Conservation (phyloP, 1,140 invertebrate genomes). For the Bathynomus jamesi region DNA sequence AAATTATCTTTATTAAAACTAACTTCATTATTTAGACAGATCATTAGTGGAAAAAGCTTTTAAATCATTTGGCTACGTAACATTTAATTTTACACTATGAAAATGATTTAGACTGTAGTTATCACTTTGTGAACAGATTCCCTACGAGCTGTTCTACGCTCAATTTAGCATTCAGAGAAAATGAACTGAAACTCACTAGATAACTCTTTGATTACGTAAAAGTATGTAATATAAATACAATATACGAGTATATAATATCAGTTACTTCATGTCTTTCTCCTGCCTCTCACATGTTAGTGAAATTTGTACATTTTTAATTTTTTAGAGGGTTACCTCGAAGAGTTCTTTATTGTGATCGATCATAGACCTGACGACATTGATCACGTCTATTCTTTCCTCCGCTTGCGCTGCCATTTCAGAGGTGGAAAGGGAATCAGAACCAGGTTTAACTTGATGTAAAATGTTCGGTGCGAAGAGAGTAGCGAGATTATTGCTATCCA, state of each 20-base stretch:
- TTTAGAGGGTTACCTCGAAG: constrained; percentile 52
- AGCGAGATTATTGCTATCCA: constrained; percentile 83
- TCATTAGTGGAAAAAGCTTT: background rate
- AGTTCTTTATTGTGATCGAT: constrained; percentile 69
- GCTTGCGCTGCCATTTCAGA: constrained; percentile 54
- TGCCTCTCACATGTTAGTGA: no score
- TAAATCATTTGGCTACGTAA: background rate
- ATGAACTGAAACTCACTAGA: no score
- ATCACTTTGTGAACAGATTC: no score
- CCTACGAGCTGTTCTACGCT: no score
- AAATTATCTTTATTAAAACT: background rate
- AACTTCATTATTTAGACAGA: constrained; percentile 1
- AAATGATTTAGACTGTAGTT: no score
- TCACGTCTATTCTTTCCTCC: constrained; percentile 75
- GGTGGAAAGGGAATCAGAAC: constrained; percentile 43
- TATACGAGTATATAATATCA: no score
- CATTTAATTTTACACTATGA: background rate
- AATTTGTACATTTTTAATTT: background rate
- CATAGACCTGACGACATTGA: constrained; percentile 73
- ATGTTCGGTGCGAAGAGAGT: constrained; percentile 91
- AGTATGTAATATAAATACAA: no score
- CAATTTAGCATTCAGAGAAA: no score
- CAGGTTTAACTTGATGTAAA: constrained; percentile 63
- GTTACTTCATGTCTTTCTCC: no score
- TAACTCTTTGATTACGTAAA: no score